Base-by-base conservation (phyloP, 2,797 vertebrate species). In the Clarias pachynema region DNA sequence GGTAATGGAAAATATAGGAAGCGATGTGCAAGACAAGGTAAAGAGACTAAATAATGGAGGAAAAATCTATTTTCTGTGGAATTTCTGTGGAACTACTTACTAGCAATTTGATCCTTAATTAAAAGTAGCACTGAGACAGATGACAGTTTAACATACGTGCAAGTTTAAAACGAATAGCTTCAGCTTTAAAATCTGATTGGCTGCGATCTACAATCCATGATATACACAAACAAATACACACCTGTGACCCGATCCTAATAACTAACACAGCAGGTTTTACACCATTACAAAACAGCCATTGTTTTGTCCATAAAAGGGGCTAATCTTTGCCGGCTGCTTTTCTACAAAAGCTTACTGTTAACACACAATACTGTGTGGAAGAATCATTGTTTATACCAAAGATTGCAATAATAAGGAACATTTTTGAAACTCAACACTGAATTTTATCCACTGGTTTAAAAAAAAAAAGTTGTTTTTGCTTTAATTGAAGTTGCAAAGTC, bases 1-100 rank as follows among this genome's bases (percentile, higher is more conserved):
- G 86, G 89, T 92, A 93, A 92, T 91, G 84, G 87, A 87, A 90
- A 93, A 93, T 88, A 92, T 93, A 94, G 91, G 89, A 93, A 93
- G 91, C 68, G 89, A 93, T 91, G 92, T 93, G 90, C 90, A 94
- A 91, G 91, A 66, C 53, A 62, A 81, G 24, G 83, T 70, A 65
- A 44, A 72, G n/a, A 73, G 15, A 53, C 24, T 4, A 15, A 68
- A 79, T 20, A 63, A 12, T 3, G 44, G 5, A 14, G 20, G 15
- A 22, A 34, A 75, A n/a, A 66, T 34, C 31, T 34, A 18, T 10
- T 40, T 49, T 62, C 31, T 29, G 56, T 60, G 24, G 62, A 72
- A 37, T 20, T 4, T 7, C n/a, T n/a, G n/a, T n/a, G n/a, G n/a
- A n/a, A n/a, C 8, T 34, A 78, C 31, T 24, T 37, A 49, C 37